These are phyloP conservation scores for Heliornis fulica DNA, from an alignment of 2,113 vertebrate genomes.

Conservation along the genomic window DNA sequence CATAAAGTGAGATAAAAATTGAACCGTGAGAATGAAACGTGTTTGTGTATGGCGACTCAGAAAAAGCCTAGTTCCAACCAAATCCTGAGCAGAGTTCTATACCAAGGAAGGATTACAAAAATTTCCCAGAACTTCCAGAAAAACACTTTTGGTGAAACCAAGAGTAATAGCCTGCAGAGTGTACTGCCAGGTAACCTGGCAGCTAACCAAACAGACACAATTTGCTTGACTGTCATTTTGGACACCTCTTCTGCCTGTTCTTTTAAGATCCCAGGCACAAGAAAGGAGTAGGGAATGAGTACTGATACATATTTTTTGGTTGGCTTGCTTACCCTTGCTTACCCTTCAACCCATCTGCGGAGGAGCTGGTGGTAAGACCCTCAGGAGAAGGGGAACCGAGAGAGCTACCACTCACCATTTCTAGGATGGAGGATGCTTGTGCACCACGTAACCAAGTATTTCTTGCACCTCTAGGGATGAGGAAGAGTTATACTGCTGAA, in stretches of 20 bases:
- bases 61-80: fast-evolving
- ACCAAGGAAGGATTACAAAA: background rate
- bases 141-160: background rate
- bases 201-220: background rate
- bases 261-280: background rate
- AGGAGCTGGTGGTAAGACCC: background rate
- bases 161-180: background rate
- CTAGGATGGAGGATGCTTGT: background rate
- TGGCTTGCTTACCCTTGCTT: background rate
- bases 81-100: background rate
- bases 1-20: background rate
- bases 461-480: background rate
- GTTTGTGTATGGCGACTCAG: background rate
- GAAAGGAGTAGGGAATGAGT: background rate
- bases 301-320: background rate
- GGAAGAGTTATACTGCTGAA: background rate
- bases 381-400: background rate
- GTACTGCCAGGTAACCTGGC: background rate
- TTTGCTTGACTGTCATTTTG: background rate
- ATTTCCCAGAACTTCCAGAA: background rate
- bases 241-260: background rate
- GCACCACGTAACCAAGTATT: fast-evolving
- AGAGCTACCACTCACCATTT: background rate
- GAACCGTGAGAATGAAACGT: background rate
- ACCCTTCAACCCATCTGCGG: background rate